A percentile compares a stretch with the other conserved stretches of the same genome.
Conservation (phyloP, 2,888 invertebrate species). For the Drosophila putrida region DNA sequence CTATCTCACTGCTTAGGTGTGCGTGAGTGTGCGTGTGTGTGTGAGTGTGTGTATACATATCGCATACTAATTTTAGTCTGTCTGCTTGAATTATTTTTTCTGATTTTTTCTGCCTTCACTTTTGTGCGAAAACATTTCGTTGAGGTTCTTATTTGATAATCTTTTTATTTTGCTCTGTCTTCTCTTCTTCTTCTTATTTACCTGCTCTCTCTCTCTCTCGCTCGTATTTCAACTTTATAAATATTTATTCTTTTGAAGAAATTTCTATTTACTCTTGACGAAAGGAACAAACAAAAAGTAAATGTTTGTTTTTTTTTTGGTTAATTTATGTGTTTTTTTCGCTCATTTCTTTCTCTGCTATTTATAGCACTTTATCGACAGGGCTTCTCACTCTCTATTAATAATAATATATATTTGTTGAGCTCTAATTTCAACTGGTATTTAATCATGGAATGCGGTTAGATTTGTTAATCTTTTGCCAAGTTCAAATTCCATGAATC, state of each 20-base stretch:
- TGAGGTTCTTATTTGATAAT: conserved; percentile 54
- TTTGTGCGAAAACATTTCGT: conserved; percentile 42
- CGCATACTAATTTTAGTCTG: conserved; percentile 67
- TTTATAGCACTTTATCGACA: conserved; percentile 60
- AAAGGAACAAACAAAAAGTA: conserved; percentile 10
- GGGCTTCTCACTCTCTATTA: conserved; percentile 4
- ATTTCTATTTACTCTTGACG: conserved; percentile 52
- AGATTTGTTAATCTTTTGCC: conserved; percentile 34
- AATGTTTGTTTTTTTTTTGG: conserved; percentile 30
- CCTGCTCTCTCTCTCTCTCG: conserved; percentile 28
- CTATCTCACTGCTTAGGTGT: conserved; percentile 3
- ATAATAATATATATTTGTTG: conserved; percentile 3
- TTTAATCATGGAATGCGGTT: conserved; percentile 8
- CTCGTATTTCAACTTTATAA: conserved; percentile 41
- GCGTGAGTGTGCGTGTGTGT: conserved; percentile 11
- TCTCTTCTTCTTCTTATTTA: conserved; percentile 28
- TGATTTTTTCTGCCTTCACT: conserved; percentile 27
- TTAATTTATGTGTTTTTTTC: conserved; percentile 62
- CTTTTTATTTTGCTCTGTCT: background rate
- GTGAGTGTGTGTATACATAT: conserved; percentile 18
- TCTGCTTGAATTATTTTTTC: conserved; percentile 44
- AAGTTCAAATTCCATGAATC: conserved; percentile 28
- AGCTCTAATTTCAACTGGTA: background rate
- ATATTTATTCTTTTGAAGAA: conserved; percentile 54
- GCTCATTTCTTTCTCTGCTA: conserved; percentile 25